Percentiles rank a stretch among this genome's conserved stretches.
These are phyloP conservation scores for Sebastiscus tertius DNA, from an alignment of 2,797 vertebrate genomes.

Conservation along the genomic window DNA sequence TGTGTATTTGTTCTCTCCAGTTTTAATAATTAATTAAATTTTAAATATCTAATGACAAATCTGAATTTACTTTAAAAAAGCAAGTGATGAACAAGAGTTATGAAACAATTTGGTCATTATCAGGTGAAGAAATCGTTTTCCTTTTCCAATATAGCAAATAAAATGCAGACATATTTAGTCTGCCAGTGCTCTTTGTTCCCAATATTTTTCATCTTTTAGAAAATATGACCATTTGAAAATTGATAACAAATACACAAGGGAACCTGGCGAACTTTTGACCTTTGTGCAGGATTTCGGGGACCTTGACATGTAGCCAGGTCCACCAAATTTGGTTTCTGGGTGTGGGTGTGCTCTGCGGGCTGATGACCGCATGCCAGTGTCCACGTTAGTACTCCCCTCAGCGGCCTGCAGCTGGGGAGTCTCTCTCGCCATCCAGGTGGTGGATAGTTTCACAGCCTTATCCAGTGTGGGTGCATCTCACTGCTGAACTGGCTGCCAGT, in stretches of 20 bases:
- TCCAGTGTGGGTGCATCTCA: slow-evolving; percentile 85
- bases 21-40: not conserved
- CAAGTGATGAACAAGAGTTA: not conserved
- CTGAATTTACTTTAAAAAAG: too few species aligned
- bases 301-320: too few species aligned
- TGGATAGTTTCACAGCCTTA: slow-evolving; percentile 82
- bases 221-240: too few species aligned
- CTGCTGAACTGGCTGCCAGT: slow-evolving; percentile 75
- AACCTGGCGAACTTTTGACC: too few species aligned
- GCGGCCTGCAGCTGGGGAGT: slow-evolving; percentile 88
- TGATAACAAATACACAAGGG: too few species aligned
- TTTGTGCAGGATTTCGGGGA: too few species aligned
- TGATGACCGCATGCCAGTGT: slow-evolving; percentile 86
- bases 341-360: slow-evolving; percentile 87
- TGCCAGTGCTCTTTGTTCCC: too few species aligned
- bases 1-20: too few species aligned
- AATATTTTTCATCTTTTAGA: too few species aligned
- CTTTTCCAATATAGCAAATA: too few species aligned
- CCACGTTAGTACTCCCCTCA: slow-evolving; percentile 86
- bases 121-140: too few species aligned
- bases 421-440: slow-evolving; percentile 78
- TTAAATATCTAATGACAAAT: not conserved
- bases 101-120: not conserved
- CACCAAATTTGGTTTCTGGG: slow-evolving; percentile 67
- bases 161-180: too few species aligned